A percentile compares a stretch with the other conserved stretches of the same genome.
phyloP scores from a whole-genome alignment of 2,888 invertebrate genomes.

The Argyresthia albistria region DNA sequence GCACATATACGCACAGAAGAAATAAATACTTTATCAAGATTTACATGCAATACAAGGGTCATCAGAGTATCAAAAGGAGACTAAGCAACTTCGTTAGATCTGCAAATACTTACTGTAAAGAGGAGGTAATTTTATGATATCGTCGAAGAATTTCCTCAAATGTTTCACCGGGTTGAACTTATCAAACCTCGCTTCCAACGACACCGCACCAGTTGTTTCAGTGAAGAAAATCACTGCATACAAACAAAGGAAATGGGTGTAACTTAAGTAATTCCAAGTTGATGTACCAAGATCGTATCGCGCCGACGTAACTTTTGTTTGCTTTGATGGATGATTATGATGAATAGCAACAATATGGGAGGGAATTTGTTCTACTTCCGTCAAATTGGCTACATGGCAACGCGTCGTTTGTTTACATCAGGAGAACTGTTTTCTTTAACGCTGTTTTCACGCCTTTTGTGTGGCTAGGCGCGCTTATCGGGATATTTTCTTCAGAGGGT shows the following conservation, averaged over 20 bases:
- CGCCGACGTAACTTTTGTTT: slow-evolving; percentile 7
- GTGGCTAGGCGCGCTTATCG: not conserved
- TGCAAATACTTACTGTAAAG: too few relatives aligned
- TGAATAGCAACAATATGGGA: slow-evolving; percentile 13
- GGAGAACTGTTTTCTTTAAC: slow-evolving; percentile 7
- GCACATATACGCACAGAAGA: too few relatives aligned
- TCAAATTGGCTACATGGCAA: slow-evolving; percentile 11
- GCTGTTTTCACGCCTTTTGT: not conserved
- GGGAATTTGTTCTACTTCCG: slow-evolving; percentile 8
- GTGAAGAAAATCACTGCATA: not conserved
- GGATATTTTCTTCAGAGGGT: not conserved
- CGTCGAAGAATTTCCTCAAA: too few relatives aligned
- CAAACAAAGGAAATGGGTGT: slow-evolving; percentile 3
- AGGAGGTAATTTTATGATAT: too few relatives aligned
- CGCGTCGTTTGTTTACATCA: slow-evolving; percentile 14
- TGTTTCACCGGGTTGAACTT: too few relatives aligned
- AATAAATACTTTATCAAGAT: too few relatives aligned
- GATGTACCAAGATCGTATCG: slow-evolving; percentile 5
- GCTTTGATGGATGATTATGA: slow-evolving; percentile 9
- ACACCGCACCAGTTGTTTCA: too few relatives aligned
- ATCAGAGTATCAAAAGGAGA: too few relatives aligned
- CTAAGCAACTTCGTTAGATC: too few relatives aligned
- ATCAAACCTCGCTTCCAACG: too few relatives aligned
- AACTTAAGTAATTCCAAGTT: slow-evolving; percentile 4
- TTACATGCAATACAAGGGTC: too few relatives aligned